A percentile compares a stretch with the other conserved stretches of the same genome.
Conservation (phyloP, 1,140 invertebrate genomes). For the Wiebesia pumilae region DNA sequence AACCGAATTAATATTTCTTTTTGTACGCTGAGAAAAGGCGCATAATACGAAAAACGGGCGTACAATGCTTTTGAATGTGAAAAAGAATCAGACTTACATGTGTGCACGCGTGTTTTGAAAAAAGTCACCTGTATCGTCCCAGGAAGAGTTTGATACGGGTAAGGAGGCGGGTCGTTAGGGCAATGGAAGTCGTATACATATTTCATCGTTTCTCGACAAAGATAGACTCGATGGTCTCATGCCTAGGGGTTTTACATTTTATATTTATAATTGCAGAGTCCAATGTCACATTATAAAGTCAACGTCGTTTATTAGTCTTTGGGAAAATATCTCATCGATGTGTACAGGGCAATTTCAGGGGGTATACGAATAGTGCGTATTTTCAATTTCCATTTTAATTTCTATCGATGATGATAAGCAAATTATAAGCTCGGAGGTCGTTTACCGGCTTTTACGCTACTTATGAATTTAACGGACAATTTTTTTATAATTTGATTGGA, state of each 20-base stretch:
- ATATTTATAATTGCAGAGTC: constrained; percentile 37
- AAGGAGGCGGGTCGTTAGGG: constrained; percentile 24
- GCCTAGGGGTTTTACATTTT: constrained; percentile 7
- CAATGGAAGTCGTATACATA: constrained; percentile 20
- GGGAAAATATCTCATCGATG: constrained; percentile 7
- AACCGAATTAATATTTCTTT: constrained; percentile 1
- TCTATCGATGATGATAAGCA: constrained; percentile 11
- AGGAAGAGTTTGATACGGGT: constrained; percentile 8
- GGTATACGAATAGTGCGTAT: background rate
- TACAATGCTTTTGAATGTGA: background rate
- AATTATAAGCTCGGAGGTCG: constrained; percentile 18
- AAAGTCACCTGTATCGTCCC: constrained; percentile 19
- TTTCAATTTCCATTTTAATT: constrained; percentile 42
- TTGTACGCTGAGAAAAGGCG: background rate
- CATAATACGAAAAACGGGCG: background rate
- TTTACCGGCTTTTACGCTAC: background rate
- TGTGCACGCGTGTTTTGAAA: background rate
- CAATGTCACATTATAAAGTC: constrained; percentile 17
- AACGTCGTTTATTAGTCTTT: constrained; percentile 28
- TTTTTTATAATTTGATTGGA: constrained; percentile 12
- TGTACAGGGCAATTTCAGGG: background rate
- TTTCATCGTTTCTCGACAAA: constrained; percentile 15
- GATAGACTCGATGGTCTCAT: background rate
- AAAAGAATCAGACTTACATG: background rate
- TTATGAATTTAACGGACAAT: background rate